Percentiles rank a stretch among this genome's conserved stretches.
phyloP scores from a whole-genome alignment of 2,888 invertebrate genomes.

The Pristionchus entomophagus region DNA sequence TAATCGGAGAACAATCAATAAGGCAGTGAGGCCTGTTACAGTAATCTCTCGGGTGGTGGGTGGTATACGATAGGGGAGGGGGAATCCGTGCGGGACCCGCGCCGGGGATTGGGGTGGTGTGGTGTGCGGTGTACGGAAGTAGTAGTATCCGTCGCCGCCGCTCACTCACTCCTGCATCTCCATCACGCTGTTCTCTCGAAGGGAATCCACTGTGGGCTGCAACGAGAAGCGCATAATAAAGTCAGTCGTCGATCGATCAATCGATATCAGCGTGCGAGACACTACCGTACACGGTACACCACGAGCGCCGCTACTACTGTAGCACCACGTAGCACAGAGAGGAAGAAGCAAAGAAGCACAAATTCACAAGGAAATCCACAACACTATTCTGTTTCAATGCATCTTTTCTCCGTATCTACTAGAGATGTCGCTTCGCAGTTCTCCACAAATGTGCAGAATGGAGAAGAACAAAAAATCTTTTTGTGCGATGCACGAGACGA shows the following conservation, averaged over 20 bases:
- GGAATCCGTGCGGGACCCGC: neutral
- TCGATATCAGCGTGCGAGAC: neutral
- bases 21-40: neutral
- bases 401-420: too few species aligned
- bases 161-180: conserved; percentile 36
- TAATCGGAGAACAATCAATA: neutral
- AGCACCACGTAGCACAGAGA: neutral
- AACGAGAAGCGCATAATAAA: neutral
- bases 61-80: too few species aligned
- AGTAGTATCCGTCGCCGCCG: neutral
- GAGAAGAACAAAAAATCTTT: too few species aligned
- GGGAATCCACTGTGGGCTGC: conserved; percentile 36
- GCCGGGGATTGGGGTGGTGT: neutral
- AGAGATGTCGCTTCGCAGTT: too few species aligned
- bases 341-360: too few species aligned
- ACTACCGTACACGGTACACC: too few species aligned
- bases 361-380: too few species aligned
- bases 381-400: too few species aligned
- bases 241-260: neutral
- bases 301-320: neutral
- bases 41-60: neutral
- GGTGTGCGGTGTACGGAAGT: neutral
- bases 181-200: conserved; percentile 41
- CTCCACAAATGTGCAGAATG: too few species aligned
- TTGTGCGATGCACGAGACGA: too few species aligned